Base-by-base conservation (phyloP, 2,797 vertebrate species). In the Ctenosaura bakeri region DNA sequence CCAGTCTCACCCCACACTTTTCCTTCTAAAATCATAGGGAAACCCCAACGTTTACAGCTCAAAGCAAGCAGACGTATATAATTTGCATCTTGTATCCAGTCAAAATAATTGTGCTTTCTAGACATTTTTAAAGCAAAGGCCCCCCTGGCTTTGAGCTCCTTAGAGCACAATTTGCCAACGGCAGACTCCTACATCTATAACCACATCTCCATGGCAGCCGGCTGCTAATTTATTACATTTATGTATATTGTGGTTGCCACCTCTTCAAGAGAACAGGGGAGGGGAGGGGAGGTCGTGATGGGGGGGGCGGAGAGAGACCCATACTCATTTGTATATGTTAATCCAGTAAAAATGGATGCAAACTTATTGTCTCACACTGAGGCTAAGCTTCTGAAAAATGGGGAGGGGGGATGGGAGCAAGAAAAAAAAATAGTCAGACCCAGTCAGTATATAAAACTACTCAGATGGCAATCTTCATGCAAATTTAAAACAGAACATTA, bases 161-260 rank as follows among this genome's bases (percentile, higher is more conserved):
- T 78, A n/a, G 80, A 79, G 86, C 74, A 69, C 90, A 88, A 88
- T 90, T 90, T 90, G 90, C 86, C 86, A 84, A 85, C 4, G 59
- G 74, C 88, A 85, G 83, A 89, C 83, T 85, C 83, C 74, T 89
- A 54, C 59, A 78, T 89, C 83, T 85, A 89, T 69, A 85, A 83
- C 81, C 71, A 90, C 86, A 90, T 88, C 90, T 90, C 90, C 86
- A 90, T 90, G 90, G 86, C 90, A 90, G 90, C 90, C 85, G 87
- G 59, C 81, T 90, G 86, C 86, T 90, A 90, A 90, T 90, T 79
- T 90, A 90, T 90, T 90, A 84, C 90, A 83, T 90, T 83, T 90
- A 90, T 90, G 86, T 88, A 79, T 83, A 82, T 90, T 90, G 85
- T 87, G 80, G 90, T 87, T 90, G 80, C 90, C 85, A 90, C 73